Evolutionary conservation across 2,797 vertebrate genomes (phyloP).

Genomic region (Pangasius djambal): DNA sequence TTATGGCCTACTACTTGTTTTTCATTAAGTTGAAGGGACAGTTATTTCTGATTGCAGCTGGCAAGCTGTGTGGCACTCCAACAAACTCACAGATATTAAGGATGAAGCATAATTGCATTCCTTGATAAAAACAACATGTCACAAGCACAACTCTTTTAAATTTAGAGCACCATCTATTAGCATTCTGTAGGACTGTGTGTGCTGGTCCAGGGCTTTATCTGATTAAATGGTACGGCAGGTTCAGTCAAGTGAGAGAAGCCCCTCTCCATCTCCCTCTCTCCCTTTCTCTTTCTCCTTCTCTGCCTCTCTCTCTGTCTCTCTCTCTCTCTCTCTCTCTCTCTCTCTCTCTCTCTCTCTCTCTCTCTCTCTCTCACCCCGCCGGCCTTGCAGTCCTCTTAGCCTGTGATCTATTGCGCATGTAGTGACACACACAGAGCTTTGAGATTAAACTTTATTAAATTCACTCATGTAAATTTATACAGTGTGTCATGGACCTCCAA

Average conservation of each 20-base stretch:
- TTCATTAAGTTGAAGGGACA: constrained; percentile 99
- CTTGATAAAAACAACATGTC: constrained; percentile 96
- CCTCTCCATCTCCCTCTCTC: constrained; percentile 32
- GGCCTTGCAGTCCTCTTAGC: constrained; percentile 36
- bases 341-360: constrained; percentile 28
- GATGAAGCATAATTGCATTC: constrained; percentile 99
- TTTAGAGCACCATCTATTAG: constrained; percentile 87
- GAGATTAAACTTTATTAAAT: constrained; percentile 54
- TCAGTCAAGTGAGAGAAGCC: constrained; percentile 56
- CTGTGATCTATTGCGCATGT: constrained; percentile 47
- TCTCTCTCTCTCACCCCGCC: constrained; percentile 15
- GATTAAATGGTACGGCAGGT: constrained; percentile 62
- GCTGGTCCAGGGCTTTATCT: constrained; percentile 58
- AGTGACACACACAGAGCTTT: constrained; percentile 48
- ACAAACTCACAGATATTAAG: constrained; percentile 99
- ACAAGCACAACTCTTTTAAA: constrained; percentile 93
- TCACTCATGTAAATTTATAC: constrained; percentile 44
- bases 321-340: neutral
- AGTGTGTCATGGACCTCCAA: constrained; percentile 10
- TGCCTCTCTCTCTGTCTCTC: constrained; percentile 32
- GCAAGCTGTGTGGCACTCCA: constrained; percentile 89
- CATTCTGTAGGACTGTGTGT: constrained; percentile 77
- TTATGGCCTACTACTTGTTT: constrained; percentile 99
- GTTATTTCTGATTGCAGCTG: constrained; percentile 99
- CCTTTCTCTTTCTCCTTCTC: constrained; percentile 15